phyloP scores from a whole-genome alignment of 2,888 invertebrate species.

The Cephonodes hylas region DNA sequence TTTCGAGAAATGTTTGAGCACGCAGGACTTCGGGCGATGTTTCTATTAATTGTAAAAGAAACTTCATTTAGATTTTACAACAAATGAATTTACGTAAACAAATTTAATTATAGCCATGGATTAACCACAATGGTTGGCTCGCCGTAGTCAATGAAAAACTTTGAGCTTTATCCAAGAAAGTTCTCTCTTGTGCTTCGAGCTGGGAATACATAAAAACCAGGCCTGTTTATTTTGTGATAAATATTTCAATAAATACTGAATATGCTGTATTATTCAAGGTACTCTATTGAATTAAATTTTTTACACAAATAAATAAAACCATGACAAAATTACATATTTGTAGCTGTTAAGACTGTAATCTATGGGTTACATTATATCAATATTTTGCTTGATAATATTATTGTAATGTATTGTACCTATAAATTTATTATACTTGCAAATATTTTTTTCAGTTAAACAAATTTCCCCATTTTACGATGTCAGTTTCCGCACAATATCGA shows the following conservation, averaged over 20 bases:
- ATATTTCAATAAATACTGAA: constrained; percentile 23
- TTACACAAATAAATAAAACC: not conserved
- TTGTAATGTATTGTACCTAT: too few relatives aligned
- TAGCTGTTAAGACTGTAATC: too few relatives aligned
- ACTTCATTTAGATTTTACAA: constrained; percentile 55
- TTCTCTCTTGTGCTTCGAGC: constrained; percentile 50
- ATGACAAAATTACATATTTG: too few relatives aligned
- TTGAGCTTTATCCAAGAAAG: constrained; percentile 61
- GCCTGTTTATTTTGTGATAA: constrained; percentile 50
- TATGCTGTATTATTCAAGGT: not conserved
- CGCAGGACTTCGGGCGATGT: not conserved
- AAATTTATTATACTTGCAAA: too few relatives aligned
- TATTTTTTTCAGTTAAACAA: too few relatives aligned
- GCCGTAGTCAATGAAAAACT: constrained; percentile 67
- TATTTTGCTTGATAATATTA: too few relatives aligned
- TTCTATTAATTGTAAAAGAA: constrained; percentile 16
- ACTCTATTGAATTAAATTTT: not conserved
- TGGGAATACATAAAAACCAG: constrained; percentile 42
- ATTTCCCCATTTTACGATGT: not conserved
- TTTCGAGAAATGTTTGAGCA: not conserved
- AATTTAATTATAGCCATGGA: constrained; percentile 76
- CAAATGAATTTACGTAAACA: constrained; percentile 68
- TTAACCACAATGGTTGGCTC: constrained; percentile 72
- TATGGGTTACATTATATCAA: too few relatives aligned
- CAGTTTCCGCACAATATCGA: not conserved